Evolutionary conservation across 2,113 vertebrate genomes (phyloP), one percentile per base, ranked within the genome.

Genomic region (Sebastes schlegelii): DNA sequence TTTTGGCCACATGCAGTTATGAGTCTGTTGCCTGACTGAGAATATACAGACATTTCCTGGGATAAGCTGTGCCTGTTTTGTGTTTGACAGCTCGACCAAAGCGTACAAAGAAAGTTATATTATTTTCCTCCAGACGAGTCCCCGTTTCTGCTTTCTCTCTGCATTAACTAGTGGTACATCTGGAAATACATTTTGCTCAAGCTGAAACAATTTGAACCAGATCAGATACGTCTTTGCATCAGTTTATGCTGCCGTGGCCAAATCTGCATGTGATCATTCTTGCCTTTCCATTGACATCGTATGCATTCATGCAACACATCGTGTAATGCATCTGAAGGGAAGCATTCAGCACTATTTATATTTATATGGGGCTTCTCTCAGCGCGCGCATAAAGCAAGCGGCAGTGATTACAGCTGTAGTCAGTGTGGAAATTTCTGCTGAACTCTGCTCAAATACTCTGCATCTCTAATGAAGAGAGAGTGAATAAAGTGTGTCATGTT

Each of bases 401-500:
- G 34, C 13, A 58, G 48, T 40, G n/a, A 63, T 72, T 70, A 52
- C 54, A 80, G 67, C 48, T 51, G 48, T 14, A 40, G 49, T 65
- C 17, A 40, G 49, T 65, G 51, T 74, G 83, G 55, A 86, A 64
- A 58, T 72, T 46, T 76, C 45, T 74, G 52, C 6, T 19, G 45
- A 52, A 40, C 71, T 79, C n/a, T 43, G 17, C 52, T 65, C 57
- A 55, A 66, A 57, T 12, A 34, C 26, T 65, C 8, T 26, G 4
- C 19, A 4, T 62, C 9, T 49, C 14, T 34, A 52, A 19, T 42
- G 10, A 6, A 1, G 43, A 58, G 21, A 11, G 71, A 81, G 34
- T 52, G 45, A 49, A 49, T 13, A 46, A 43, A 61, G 64, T 77
- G n/a, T 4, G 77, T 74, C 72, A 77, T 84, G 57, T 80, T 77